Conservation (phyloP, 1,140 invertebrate species). For the Nylanderia fulva region DNA sequence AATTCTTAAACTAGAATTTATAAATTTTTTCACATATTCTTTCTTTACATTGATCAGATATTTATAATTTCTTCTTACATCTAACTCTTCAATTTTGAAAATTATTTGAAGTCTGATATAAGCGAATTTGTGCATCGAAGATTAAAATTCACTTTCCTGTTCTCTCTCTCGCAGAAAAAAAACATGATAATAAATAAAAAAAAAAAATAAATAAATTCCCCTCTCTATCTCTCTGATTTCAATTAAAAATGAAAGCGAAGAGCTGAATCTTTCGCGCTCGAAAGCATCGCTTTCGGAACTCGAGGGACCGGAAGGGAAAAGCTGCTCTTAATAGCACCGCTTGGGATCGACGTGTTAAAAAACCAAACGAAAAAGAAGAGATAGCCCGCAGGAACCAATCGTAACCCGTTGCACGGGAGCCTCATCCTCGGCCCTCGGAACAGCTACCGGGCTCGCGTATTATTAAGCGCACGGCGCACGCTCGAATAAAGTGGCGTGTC, state of each 20-base stretch:
- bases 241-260: background rate
- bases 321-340: conserved; percentile 22
- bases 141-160: background rate
- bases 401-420: conserved; percentile 67
- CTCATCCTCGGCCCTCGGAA: conserved; percentile 62
- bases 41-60: background rate
- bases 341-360: conserved; percentile 25
- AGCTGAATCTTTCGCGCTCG: background rate
- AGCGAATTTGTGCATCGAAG: background rate
- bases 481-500: conserved; percentile 83
- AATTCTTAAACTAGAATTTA: conserved; percentile 4
- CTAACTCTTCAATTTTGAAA: conserved; percentile 7
- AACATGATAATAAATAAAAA: too few species aligned
- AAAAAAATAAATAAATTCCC: background rate
- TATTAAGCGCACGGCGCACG: conserved; percentile 72
- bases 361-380: conserved; percentile 64
- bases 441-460: conserved; percentile 68
- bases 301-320: background rate
- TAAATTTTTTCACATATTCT: background rate
- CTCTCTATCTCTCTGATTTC: too few species aligned
- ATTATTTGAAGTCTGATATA: conserved; percentile 27
- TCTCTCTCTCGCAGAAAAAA: too few species aligned
- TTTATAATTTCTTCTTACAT: too few species aligned
- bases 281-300: background rate
- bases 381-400: conserved; percentile 69